Conservation (phyloP, 2,113 vertebrate genomes). For the Camelus bactrianus region DNA sequence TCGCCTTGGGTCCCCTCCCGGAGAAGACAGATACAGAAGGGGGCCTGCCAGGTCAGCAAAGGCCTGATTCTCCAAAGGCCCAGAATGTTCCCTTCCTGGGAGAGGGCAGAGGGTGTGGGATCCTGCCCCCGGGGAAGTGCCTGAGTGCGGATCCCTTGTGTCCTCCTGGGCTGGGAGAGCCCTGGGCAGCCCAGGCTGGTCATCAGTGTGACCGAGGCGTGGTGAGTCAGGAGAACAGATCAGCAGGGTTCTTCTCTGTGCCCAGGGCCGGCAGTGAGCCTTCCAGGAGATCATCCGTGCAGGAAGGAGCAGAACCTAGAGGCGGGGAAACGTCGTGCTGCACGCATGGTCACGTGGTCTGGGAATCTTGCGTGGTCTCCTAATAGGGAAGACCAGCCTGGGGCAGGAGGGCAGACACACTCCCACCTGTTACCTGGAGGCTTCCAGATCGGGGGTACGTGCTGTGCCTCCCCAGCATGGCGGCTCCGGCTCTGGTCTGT, state of each 20-base stretch:
- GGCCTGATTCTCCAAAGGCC: no score
- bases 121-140: no score
- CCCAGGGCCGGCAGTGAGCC: not conserved
- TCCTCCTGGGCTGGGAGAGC: no score
- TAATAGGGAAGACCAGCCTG: accelerated
- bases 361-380: not conserved
- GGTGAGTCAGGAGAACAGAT: not conserved
- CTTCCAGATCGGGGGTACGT: not conserved
- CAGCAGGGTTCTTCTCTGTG: not conserved
- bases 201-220: not conserved
- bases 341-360: accelerated
- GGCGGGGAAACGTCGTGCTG: accelerated
- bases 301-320: not conserved
- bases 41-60: no score
- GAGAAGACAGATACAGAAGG: not conserved
- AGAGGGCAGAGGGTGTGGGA: no score
- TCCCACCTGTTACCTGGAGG: not conserved
- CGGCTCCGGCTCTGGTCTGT: not conserved
- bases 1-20: not conserved
- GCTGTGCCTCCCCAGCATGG: not conserved
- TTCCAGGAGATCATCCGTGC: not conserved
- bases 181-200: no score
- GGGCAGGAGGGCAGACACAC: not conserved
- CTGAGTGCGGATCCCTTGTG: no score
- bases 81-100: no score